Evolutionary conservation across 1,140 invertebrate species (phyloP).

Genomic region (Sminthurinus signatus): DNA sequence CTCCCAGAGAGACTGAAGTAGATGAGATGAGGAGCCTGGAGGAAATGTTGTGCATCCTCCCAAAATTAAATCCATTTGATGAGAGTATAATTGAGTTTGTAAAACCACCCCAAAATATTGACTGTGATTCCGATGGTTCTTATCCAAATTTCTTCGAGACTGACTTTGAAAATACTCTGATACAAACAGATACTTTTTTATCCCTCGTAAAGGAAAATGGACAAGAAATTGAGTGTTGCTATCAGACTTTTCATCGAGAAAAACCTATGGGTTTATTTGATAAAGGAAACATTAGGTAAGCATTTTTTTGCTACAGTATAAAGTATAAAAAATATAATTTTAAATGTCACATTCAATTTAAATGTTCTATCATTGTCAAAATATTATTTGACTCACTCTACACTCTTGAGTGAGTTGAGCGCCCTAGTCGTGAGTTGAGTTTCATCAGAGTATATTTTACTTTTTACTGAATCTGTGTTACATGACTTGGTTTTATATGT

Average conservation of each 20-base stretch:
- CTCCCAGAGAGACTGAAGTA: no score
- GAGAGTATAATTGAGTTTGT: conserved; percentile 28
- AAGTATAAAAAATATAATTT: background rate
- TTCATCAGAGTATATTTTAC: background rate
- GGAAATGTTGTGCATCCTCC: conserved; percentile 24
- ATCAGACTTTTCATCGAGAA: conserved; percentile 23
- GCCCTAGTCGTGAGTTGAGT: background rate
- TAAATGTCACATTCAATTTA: background rate
- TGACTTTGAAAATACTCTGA: conserved; percentile 28
- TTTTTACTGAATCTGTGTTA: no score
- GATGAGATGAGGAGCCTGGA: no score
- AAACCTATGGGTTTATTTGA: conserved; percentile 27
- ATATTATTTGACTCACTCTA: background rate
- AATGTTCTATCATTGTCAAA: background rate
- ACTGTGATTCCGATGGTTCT: conserved; percentile 16
- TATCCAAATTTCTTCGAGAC: conserved; percentile 29
- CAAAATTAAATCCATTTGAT: conserved; percentile 28
- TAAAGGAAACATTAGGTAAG: conserved; percentile 11
- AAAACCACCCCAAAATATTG: conserved; percentile 17
- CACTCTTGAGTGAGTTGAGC: background rate
- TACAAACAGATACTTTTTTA: conserved; percentile 11
- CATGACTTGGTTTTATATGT: background rate
- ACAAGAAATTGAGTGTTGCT: conserved; percentile 31
- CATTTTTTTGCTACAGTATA: background rate
- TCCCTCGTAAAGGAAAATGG: conserved; percentile 2